Evolutionary conservation across 2,888 invertebrate genomes (phyloP).

Genomic region (Podabrus alpinus): DNA sequence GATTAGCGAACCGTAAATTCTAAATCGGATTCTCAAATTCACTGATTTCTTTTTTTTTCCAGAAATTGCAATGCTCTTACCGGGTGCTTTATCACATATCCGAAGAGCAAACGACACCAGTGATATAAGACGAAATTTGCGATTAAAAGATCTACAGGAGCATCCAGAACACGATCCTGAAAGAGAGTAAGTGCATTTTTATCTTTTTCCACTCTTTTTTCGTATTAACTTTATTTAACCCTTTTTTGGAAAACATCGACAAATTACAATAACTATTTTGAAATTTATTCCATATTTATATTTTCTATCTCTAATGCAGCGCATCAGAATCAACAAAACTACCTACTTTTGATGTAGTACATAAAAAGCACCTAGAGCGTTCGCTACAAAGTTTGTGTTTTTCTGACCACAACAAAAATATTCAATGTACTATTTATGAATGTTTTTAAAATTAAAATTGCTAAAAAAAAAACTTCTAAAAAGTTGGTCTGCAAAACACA

Average conservation of each 20-base stretch:
- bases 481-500: background rate
- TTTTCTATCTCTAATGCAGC: background rate
- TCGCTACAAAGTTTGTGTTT: background rate
- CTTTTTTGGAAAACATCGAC: background rate
- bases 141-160: constrained; percentile 74
- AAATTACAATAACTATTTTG: background rate
- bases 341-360: background rate
- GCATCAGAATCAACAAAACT: background rate
- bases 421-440: background rate
- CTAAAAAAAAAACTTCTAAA: background rate
- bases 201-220: background rate
- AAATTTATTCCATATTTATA: background rate
- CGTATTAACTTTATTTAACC: background rate
- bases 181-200: constrained; percentile 48
- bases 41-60: constrained; percentile 51
- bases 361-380: background rate
- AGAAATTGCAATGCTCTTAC: constrained; percentile 84
- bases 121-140: constrained; percentile 79
- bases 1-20: too few relatives aligned
- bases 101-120: constrained; percentile 78
- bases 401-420: background rate
- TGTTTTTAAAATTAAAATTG: background rate
- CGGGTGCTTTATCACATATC: constrained; percentile 75
- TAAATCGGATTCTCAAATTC: too few relatives aligned
- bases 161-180: constrained; percentile 69